Evolutionary conservation across 2,888 invertebrate genomes (phyloP).

Genomic region (Calliphora vomitoria): DNA sequence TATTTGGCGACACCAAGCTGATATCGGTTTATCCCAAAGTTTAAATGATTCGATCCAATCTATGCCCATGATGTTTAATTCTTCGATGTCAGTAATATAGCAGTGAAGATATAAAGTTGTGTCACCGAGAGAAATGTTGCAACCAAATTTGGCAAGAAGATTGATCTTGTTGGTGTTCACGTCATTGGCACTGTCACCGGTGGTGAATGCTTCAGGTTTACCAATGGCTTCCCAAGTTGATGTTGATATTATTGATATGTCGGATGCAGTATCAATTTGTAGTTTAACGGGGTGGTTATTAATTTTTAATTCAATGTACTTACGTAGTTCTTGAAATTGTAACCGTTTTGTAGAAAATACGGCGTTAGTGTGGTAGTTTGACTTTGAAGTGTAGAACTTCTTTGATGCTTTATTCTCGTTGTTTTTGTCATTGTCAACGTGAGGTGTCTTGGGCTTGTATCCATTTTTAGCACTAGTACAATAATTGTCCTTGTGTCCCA

Average conservation of each 20-base stretch:
- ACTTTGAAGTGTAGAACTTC: too few species aligned
- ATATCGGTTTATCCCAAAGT: conserved; percentile 27
- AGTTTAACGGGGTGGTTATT: conserved; percentile 1
- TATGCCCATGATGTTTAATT: conserved; percentile 24
- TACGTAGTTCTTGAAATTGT: not conserved
- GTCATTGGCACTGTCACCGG: conserved; percentile 52
- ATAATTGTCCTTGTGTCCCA: too few species aligned
- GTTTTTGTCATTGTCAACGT: too few species aligned
- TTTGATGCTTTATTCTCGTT: too few species aligned
- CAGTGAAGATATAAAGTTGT: not conserved
- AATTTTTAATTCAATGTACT: not conserved
- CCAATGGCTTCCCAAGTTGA: conserved; percentile 57
- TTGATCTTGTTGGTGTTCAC: not conserved
- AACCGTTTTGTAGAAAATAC: not conserved
- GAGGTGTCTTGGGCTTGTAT: too few species aligned
- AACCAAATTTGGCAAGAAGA: too few species aligned
- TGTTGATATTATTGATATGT: conserved; percentile 56
- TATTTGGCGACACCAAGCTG: conserved; percentile 31
- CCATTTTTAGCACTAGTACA: too few species aligned
- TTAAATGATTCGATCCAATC: conserved; percentile 35
- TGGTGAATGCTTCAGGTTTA: conserved; percentile 35
- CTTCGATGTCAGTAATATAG: conserved; percentile 17
- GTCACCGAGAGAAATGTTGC: not conserved
- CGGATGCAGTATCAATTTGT: conserved; percentile 64
- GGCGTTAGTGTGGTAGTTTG: not conserved